These are phyloP conservation scores for Lates calcarifer DNA, from an alignment of 2,113 vertebrate species.

Conservation along the genomic window DNA sequence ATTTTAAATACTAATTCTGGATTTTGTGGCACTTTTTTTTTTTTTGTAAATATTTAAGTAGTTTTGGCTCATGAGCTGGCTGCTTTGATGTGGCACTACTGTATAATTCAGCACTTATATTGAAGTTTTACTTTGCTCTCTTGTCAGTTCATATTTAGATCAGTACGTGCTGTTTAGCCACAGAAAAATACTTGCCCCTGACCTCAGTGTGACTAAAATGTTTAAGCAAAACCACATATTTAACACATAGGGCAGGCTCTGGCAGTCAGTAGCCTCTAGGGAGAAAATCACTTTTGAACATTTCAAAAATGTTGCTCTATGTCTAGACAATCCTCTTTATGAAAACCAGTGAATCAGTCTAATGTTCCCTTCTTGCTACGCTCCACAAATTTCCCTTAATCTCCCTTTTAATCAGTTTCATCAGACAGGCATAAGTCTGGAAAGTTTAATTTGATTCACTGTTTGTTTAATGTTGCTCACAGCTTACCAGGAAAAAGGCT, in stretches of 20 bases:
- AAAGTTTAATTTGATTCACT: conserved; percentile 8
- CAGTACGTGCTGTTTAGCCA: no score
- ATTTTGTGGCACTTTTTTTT: background rate
- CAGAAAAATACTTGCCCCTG: background rate
- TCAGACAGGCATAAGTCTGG: background rate
- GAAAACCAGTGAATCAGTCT: conserved; percentile 19
- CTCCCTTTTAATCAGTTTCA: conserved; percentile 1
- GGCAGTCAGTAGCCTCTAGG: background rate
- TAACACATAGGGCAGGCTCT: no score
- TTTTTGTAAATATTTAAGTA: conserved; percentile 15
- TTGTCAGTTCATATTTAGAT: no score
- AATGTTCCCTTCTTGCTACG: background rate
- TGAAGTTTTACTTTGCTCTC: no score
- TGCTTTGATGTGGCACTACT: background rate
- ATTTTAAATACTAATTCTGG: no score
- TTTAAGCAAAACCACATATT: no score
- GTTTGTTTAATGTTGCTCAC: background rate
- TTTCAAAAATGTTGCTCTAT: background rate
- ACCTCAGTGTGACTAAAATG: background rate
- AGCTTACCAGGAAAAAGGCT: conserved; percentile 6
- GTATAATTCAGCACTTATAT: no score
- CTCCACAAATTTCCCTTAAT: conserved; percentile 17
- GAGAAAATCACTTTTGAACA: conserved; percentile 9
- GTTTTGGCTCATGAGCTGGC: background rate
- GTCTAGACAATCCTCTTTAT: background rate